These are phyloP conservation scores for Boloria selene DNA, from an alignment of 2,888 invertebrate genomes.

Conservation along the genomic window DNA sequence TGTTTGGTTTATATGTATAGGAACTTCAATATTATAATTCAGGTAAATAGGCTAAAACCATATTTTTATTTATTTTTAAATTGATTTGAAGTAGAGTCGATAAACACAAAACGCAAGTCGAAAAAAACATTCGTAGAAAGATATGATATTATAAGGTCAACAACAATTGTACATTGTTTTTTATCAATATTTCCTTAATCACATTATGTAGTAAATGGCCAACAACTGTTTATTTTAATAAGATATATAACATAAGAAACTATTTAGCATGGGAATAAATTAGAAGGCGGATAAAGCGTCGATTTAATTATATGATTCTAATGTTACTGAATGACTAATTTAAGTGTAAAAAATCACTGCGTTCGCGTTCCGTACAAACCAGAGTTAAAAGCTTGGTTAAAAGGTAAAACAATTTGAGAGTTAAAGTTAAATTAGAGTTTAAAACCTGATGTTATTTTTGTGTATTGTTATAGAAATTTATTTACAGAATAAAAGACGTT, in stretches of 20 bases:
- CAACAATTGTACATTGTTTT: constrained; percentile 1
- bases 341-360: background rate
- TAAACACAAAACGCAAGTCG: background rate
- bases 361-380: too few species aligned
- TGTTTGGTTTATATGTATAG: too few species aligned
- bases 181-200: constrained; percentile 6
- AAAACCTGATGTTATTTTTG: too few species aligned
- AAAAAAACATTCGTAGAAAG: background rate
- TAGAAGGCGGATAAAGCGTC: constrained; percentile 13
- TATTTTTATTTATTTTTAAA: too few species aligned
- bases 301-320: background rate
- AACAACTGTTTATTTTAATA: constrained; percentile 15
- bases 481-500: too few species aligned
- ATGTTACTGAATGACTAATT: constrained; percentile 1
- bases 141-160: background rate
- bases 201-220: background rate
- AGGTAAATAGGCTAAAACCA: too few species aligned
- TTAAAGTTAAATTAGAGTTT: too few species aligned
- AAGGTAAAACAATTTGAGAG: too few species aligned
- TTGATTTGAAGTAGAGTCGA: too few species aligned
- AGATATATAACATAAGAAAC: constrained; percentile 9
- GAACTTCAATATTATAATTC: too few species aligned
- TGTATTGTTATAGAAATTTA: too few species aligned
- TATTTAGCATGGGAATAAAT: constrained; percentile 20
- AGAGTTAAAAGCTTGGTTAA: too few species aligned